phyloP scores from a whole-genome alignment of 1,140 invertebrate species.

The Glomeris maerens region DNA sequence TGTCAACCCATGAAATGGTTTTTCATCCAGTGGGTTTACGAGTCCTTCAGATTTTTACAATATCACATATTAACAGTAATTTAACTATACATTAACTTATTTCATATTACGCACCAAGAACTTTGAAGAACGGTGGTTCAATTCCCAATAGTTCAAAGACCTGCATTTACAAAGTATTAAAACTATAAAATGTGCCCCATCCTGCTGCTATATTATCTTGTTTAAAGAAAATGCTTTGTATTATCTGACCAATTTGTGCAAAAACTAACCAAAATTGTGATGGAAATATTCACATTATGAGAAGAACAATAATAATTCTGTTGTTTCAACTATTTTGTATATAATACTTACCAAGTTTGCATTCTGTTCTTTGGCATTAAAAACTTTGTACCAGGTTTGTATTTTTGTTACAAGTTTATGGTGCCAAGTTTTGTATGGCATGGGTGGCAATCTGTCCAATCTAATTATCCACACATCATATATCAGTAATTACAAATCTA shows the following conservation, averaged over 20 bases:
- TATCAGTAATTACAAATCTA: background rate
- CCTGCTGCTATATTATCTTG: no score
- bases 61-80: no score
- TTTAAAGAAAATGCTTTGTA: no score
- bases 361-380: background rate
- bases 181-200: no score
- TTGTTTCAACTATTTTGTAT: background rate
- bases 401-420: slow-evolving; percentile 36
- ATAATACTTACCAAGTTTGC: background rate
- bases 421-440: slow-evolving; percentile 46
- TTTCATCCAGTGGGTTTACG: slow-evolving; percentile 33
- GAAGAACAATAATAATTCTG: no score
- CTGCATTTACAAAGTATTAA: no score
- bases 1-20: slow-evolving; percentile 40
- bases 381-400: slow-evolving; percentile 34
- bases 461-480: slow-evolving; percentile 22
- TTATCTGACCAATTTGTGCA: no score
- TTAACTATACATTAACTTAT: no score
- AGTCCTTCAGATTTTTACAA: no score
- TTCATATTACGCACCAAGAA: no score
- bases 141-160: slow-evolving; percentile 39
- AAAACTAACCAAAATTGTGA: no score
- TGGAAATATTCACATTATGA: no score
- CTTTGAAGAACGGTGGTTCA: slow-evolving; percentile 37
- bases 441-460: slow-evolving; percentile 34